Evolutionary conservation across 1,140 invertebrate genomes (phyloP), one percentile per base, ranked within the genome.

Genomic region (Drosophila aff.): DNA sequence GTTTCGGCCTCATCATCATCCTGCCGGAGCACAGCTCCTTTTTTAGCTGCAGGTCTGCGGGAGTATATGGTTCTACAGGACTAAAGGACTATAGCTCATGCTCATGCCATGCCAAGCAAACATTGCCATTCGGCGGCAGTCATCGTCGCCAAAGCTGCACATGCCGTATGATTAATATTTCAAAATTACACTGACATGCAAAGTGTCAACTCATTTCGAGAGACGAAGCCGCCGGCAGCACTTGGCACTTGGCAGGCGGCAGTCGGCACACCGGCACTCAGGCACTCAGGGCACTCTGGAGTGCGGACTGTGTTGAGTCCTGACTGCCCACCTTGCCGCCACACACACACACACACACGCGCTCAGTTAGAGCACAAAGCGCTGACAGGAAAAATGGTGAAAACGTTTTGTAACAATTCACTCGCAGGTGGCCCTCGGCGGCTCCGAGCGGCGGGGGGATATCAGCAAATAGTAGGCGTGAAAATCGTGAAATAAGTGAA

Each of bases 141-240:
- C 68, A 60, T 78, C 63, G 75, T 65, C 67, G 47, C 67, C 77
- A 79, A 60, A 79, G 74, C 62, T 81, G 71, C 65, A 68, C 82
- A 80, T 69, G 75, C 81, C 78, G 73, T 90, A 67, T 90, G 81
- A 90, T 90, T 90, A 90, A 90, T 90, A 90, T 90, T 90, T 90
- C 81, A 90, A 90, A 90, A 90, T 90, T 90, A 85, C 81, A 89
- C 81, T 81, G 86, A 90, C 85, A 89, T 89, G 85, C 85, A 85
- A 90, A 89, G 85, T 90, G 85, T 90, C 85, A 90, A 90, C 85
- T 90, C 85, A 90, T 82, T 90, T 76, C 58, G 78, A 80, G 82
- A 74, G 67, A 72, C 69, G 69, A 55, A 57, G 68, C 65, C 65
- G 79, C 68, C 58, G 57, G 59, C 58, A 71, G 58, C 57, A 64